Base-by-base conservation (phyloP, 1,140 invertebrate species). In the Neodiprion lecontei region DNA sequence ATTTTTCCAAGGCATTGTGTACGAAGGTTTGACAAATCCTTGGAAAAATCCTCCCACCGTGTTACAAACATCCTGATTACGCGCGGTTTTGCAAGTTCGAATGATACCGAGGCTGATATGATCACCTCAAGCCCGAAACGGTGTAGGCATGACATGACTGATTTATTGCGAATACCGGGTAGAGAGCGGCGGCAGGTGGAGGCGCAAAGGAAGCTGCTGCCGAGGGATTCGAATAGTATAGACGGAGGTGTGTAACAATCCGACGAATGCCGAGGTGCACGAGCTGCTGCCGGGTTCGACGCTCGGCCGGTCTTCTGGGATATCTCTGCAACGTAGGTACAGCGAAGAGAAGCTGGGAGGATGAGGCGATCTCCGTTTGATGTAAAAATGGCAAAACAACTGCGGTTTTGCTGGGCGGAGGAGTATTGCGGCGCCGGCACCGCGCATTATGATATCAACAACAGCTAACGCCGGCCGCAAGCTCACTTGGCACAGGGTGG, bases 181-280 rank as follows among this genome's bases (percentile, higher is more conserved):
- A 40, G 28, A 40, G 28, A 40, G 28, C 28, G 28, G 28, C 28
- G 28, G 28, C 28, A 40, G 28, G 5, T 14, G n/a, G 8, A 14
- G 7, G 53, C 53, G 53, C 11, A 17, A 17, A 17, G 53, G 53
- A 61, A 61, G 28, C 28, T 40, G 28, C 28, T 40, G 28, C 28
- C 5, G 28, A 40, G 28, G 28, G 28, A 40, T 40, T 40, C 28
- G 28, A 40, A 2, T 5, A 40, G 28, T 76, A 74, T 69, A 70
- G 71, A 69, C 75, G 71, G 67, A 78, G 83, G 83, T 84, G 79
- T 83, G 82, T 80, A 82, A 83, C 76, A 81, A 83, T 80, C 76
- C 72, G 74, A 73, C 80, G 82, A 82, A 84, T 83, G 84, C 81
- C 53, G 53, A 12, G 53, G 53, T 61, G 53, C 53, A 61, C 75